Base-by-base conservation (phyloP, 1,140 invertebrate species). In the Ceratosolen solmsi region DNA sequence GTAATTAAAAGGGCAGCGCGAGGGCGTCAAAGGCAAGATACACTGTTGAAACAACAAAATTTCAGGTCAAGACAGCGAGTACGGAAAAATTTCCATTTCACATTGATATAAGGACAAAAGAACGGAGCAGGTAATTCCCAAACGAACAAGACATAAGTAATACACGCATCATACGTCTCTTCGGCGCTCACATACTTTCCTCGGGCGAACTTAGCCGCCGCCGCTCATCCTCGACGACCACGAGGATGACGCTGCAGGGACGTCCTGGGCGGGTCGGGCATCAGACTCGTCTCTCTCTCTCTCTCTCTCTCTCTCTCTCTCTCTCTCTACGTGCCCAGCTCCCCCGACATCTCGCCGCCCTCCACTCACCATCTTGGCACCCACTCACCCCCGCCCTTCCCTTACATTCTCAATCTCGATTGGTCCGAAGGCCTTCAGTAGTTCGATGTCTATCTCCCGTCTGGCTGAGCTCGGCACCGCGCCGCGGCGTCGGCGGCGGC, bases 191-290 rank as follows among this genome's bases (percentile, higher is more conserved):
- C 56, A 74, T 58, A 58, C 63, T 70, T 73, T 65, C 49, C 27
- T 51, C 79, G 49, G 51, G n/a, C 81, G 30, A 85, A 86, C 86
- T 86, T 84, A 82, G 1, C 49, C 33, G 49, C 49, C 74, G 65
- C 49, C 46, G 65, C 68, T 73, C 70, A 38, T 51, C 41, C 77
- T 20, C 33, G 13, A 56, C 33, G n/a, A 38, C 33, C 70, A 38
- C 81, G 75, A 76, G 73, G 87, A 89, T 85, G 90, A 91, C 90
- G 85, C 25, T 91, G 90, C 90, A 90, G 86, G 84, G 87, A 88
- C 88, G 88, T 87, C 89, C 89, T 91, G 90, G 90, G 90, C 90
- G 90, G 90, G 88, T 90, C 87, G 86, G 84, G 86, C 89, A 86
- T 91, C 90, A 90, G 85, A 87, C 86, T 88, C 83, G 46, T 72